phyloP scores from a whole-genome alignment of 2,113 vertebrate species.

The Tragelaphus buxtoni region DNA sequence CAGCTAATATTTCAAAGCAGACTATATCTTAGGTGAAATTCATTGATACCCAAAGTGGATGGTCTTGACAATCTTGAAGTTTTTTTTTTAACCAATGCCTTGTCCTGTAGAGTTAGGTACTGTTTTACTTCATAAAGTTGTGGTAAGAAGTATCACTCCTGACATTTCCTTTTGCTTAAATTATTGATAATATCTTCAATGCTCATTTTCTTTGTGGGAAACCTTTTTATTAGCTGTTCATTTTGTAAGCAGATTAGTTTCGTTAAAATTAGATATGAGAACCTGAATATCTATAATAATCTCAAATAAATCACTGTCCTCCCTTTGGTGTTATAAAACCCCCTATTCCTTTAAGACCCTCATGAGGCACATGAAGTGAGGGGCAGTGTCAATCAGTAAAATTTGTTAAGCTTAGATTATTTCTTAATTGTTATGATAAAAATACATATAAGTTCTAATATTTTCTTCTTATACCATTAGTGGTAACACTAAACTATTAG shows the following conservation, averaged over 20 bases:
- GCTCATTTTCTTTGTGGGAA: not conserved
- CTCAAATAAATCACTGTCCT: not conserved
- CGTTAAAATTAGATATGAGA: not conserved
- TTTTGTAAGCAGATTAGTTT: not conserved
- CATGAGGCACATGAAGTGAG: not conserved
- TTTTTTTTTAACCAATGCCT: not conserved
- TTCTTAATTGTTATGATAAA: not conserved
- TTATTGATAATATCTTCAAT: not conserved
- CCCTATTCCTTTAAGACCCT: not conserved
- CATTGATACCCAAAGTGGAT: not conserved
- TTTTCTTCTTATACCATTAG: not conserved
- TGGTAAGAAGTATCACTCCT: not conserved
- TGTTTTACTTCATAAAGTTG: not conserved
- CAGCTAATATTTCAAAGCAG: conserved; percentile 4
- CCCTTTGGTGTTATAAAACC: not conserved
- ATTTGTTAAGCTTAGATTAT: not conserved
- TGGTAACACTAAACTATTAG: not conserved
- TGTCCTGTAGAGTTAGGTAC: not conserved
- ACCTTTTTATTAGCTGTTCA: not conserved
- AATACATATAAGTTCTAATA: not conserved
- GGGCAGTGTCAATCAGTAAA: not conserved
- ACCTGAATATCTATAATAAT: not conserved
- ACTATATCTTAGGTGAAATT: not conserved
- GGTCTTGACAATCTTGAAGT: not conserved
- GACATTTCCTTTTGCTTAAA: not conserved